Evolutionary conservation across 2,888 invertebrate genomes (phyloP).

Genomic region (Cheilosia scutellata): DNA sequence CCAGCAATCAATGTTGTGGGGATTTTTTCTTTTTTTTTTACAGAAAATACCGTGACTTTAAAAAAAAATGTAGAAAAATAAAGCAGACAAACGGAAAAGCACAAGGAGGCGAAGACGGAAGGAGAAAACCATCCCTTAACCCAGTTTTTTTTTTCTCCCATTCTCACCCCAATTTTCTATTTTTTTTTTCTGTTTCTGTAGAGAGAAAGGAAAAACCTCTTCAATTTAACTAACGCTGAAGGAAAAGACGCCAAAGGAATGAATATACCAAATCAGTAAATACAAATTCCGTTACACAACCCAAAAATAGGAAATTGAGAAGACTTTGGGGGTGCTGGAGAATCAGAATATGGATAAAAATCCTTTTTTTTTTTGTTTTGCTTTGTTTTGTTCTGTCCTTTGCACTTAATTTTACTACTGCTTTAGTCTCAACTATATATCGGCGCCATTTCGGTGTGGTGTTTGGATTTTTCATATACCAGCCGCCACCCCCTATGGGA

Average conservation of each 20-base stretch:
- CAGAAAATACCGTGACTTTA: conserved; percentile 60
- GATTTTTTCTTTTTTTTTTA: conserved; percentile 22
- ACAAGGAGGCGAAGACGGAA: neutral
- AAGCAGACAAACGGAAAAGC: conserved; percentile 2
- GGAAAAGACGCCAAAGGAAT: conserved; percentile 54
- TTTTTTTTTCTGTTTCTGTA: neutral
- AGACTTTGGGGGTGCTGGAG: neutral
- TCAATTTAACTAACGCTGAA: conserved; percentile 65
- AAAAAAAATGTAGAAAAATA: conserved; percentile 15
- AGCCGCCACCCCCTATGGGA: conserved; percentile 12
- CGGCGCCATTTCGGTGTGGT: conserved; percentile 65
- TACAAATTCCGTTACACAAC: conserved; percentile 64
- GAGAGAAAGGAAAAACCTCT: conserved; percentile 40
- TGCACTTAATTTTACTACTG: conserved; percentile 59
- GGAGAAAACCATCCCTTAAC: conserved; percentile 46
- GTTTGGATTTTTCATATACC: conserved; percentile 15
- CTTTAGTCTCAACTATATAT: conserved; percentile 63
- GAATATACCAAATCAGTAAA: conserved; percentile 51
- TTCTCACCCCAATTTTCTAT: neutral
- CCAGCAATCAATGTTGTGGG: conserved; percentile 61
- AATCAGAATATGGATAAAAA: conserved; percentile 18
- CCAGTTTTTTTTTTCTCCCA: conserved; percentile 30
- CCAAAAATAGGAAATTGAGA: conserved; percentile 65
- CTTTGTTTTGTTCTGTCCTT: conserved; percentile 40
- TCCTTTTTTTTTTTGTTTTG: conserved; percentile 33